Evolutionary conservation across 2,888 invertebrate genomes (phyloP).

Genomic region (Plemyria rubiginata): DNA sequence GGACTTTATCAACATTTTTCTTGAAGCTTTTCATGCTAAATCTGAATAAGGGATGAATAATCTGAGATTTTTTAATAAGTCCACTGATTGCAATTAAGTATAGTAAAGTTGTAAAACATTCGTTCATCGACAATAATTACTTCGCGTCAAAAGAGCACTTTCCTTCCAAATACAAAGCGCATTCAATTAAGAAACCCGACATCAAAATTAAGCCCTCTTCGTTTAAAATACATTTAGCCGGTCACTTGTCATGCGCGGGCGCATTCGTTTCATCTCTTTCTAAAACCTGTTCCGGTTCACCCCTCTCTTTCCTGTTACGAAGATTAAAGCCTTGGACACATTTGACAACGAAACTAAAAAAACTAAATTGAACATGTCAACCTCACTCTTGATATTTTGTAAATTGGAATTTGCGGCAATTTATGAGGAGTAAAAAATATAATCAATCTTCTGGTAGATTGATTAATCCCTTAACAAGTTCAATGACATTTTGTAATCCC

Average conservation of each 20-base stretch:
- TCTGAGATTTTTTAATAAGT: too few relatives aligned
- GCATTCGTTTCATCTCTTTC: conserved; percentile 66
- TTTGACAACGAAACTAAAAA: conserved; percentile 63
- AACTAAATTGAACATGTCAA: conserved; percentile 59
- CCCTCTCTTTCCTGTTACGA: conserved; percentile 66
- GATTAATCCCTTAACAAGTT: conserved; percentile 48
- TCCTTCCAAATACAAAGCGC: conserved; percentile 56
- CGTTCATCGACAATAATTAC: conserved; percentile 16
- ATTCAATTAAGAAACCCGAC: conserved; percentile 76
- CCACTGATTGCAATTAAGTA: neutral
- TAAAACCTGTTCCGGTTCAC: conserved; percentile 74
- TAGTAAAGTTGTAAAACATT: neutral
- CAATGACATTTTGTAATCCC: conserved; percentile 36
- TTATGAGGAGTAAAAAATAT: conserved; percentile 49
- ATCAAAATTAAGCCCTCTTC: conserved; percentile 83
- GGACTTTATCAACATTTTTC: too few relatives aligned
- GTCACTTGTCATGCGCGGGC: conserved; percentile 80
- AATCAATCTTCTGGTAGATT: conserved; percentile 55
- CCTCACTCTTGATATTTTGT: conserved; percentile 63
- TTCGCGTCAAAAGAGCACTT: conserved; percentile 35
- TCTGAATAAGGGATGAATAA: too few relatives aligned
- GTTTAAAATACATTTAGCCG: conserved; percentile 84
- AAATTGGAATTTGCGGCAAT: conserved; percentile 61
- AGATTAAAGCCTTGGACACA: conserved; percentile 64
- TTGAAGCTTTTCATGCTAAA: too few relatives aligned